Conservation (phyloP, 2,113 vertebrate species). For the Platycercus adscitus region DNA sequence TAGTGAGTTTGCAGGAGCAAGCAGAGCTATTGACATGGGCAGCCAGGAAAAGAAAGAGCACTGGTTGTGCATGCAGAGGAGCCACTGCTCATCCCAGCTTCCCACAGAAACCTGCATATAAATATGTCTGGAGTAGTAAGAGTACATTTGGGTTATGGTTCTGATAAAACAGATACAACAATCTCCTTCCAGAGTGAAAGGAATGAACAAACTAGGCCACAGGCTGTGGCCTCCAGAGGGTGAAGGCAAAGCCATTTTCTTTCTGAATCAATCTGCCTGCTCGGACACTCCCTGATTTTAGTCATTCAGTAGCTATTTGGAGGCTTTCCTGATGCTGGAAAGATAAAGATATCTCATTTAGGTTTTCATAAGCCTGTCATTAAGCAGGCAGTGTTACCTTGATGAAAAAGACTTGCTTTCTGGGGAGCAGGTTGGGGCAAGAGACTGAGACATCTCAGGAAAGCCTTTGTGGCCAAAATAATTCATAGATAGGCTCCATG, state of each 20-base stretch:
- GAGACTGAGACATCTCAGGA: neutral
- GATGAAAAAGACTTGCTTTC: neutral
- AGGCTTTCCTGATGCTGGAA: neutral
- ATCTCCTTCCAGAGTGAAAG: neutral
- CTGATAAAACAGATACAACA: neutral
- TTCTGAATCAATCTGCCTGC: neutral
- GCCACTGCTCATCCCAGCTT: neutral
- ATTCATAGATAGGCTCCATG: neutral
- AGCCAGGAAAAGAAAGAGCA: neutral
- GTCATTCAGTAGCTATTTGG: constrained; percentile 28
- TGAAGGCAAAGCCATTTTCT: neutral
- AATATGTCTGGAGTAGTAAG: neutral
- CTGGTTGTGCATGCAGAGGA: neutral
- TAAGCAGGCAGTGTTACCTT: neutral
- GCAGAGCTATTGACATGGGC: neutral
- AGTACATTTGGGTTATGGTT: neutral
- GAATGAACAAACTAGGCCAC: neutral
- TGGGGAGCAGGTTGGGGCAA: constrained; percentile 2
- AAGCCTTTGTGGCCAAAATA: neutral
- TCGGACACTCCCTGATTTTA: neutral
- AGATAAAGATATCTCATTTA: constrained; percentile 5
- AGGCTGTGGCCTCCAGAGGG: neutral
- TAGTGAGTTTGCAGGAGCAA: neutral
- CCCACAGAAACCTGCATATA: neutral
- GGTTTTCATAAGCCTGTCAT: neutral